These are phyloP conservation scores for Thalpophila matura DNA, from an alignment of 2,888 invertebrate species.

Conservation along the genomic window DNA sequence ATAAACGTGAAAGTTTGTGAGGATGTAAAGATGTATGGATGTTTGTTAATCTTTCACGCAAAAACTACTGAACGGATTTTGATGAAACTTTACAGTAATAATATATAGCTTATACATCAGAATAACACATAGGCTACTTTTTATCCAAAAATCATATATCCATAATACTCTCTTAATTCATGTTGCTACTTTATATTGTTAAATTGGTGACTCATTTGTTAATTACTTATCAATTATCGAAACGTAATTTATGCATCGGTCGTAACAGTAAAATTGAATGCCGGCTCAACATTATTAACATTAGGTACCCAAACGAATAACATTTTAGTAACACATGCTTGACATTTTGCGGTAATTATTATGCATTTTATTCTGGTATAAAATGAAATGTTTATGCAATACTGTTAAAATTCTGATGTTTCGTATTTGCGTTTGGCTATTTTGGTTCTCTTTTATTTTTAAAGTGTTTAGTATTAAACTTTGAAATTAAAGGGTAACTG, in stretches of 20 bases:
- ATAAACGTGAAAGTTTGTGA: no score
- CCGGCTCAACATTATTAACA: constrained; percentile 1
- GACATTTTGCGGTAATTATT: constrained; percentile 33
- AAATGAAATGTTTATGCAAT: constrained; percentile 12
- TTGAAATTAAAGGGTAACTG: no score
- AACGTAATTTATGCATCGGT: constrained; percentile 28
- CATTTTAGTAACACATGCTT: constrained; percentile 33
- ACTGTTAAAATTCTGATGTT: constrained; percentile 13
- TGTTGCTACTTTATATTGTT: constrained; percentile 15
- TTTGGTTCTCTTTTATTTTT: not conserved
- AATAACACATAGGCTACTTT: no score
- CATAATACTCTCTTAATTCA: not conserved
- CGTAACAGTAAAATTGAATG: constrained; percentile 15
- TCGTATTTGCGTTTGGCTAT: not conserved
- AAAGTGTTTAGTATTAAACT: no score
- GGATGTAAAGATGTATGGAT: no score
- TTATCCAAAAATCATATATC: no score
- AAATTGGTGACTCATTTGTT: constrained; percentile 28
- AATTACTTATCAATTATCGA: constrained; percentile 33
- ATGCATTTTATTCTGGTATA: constrained; percentile 31
- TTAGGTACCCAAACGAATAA: constrained; percentile 16
- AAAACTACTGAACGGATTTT: no score
- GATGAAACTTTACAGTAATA: no score
- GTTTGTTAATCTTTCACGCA: no score
- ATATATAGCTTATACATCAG: no score